Evolutionary conservation across 1,140 invertebrate species (phyloP).

Genomic region (Glossosoma conforme): DNA sequence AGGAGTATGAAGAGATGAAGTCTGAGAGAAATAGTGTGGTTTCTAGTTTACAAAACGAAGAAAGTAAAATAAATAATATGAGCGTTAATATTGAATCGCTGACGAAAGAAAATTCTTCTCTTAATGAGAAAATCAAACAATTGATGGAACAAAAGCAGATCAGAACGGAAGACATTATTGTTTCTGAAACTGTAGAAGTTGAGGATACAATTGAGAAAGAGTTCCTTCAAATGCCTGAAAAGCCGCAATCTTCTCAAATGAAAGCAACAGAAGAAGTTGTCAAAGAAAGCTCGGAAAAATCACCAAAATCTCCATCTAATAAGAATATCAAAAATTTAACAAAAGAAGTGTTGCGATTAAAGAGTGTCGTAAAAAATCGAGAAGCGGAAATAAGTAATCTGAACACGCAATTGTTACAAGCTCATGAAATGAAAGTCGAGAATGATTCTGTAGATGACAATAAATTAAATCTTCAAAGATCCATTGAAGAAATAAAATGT

Average conservation of each 20-base stretch:
- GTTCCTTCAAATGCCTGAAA: constrained; percentile 46
- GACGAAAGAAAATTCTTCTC: constrained; percentile 34
- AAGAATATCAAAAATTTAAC: constrained; percentile 48
- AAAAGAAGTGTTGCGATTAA: constrained; percentile 48
- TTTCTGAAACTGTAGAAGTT: constrained; percentile 19
- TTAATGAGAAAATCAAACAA: constrained; percentile 23
- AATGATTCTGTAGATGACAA: constrained; percentile 11
- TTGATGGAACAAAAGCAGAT: constrained; percentile 14
- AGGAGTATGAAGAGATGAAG: constrained; percentile 26
- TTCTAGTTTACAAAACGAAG: constrained; percentile 15
- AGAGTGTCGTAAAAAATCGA: constrained; percentile 50
- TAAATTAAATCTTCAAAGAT: constrained; percentile 4
- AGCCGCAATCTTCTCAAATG: constrained; percentile 38
- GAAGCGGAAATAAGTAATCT: constrained; percentile 45
- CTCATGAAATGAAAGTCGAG: constrained; percentile 32
- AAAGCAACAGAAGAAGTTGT: constrained; percentile 16
- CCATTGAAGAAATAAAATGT: constrained; percentile 10
- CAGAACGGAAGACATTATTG: constrained; percentile 17
- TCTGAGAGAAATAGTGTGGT: constrained; percentile 28
- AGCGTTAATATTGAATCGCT: constrained; percentile 45
- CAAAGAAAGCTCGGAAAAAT: constrained; percentile 44
- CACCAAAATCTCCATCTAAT: constrained; percentile 35
- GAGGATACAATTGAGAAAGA: constrained; percentile 36
- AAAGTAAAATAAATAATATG: constrained; percentile 33
- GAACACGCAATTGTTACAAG: constrained; percentile 29